Evolutionary conservation across 2,113 vertebrate genomes (phyloP).

Genomic region (Xerus inauris): DNA sequence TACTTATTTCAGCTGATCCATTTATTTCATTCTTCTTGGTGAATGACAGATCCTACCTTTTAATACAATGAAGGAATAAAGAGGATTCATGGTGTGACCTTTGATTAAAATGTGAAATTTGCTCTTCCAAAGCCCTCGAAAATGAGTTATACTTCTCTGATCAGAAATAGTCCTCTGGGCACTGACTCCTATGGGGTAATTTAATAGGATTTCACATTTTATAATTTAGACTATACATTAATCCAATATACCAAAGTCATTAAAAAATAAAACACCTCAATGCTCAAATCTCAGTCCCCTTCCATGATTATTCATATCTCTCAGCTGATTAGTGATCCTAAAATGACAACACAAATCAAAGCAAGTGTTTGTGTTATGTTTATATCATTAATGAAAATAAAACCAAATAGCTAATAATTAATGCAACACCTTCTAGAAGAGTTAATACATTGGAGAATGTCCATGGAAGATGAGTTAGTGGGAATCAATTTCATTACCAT

Average conservation of each 20-base stretch:
- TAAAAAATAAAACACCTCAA: not conserved
- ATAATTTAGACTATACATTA: slow-evolving; percentile 27
- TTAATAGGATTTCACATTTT: slow-evolving; percentile 35
- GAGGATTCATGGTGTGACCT: not conserved
- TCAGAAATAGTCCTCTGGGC: not conserved
- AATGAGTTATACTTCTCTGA: slow-evolving; percentile 11
- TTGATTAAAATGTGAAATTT: slow-evolving; percentile 52
- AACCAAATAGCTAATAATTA: slow-evolving; percentile 36
- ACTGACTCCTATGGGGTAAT: not conserved
- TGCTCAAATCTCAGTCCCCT: not conserved
- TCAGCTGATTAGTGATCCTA: slow-evolving; percentile 49
- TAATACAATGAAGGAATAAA: not conserved
- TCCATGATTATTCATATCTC: slow-evolving; percentile 33
- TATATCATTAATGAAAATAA: slow-evolving; percentile 40
- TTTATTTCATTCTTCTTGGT: not conserved
- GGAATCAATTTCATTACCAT: not conserved
- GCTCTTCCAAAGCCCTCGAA: not conserved
- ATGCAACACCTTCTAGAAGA: not conserved
- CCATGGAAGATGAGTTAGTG: not conserved
- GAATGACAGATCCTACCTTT: not conserved
- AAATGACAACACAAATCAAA: slow-evolving; percentile 52
- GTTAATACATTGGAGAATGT: not conserved
- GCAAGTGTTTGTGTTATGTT: slow-evolving; percentile 48
- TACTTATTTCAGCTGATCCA: not conserved
- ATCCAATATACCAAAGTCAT: slow-evolving; percentile 1